phyloP scores from a whole-genome alignment of 2,797 vertebrate genomes.

The Clarias pachynema region DNA sequence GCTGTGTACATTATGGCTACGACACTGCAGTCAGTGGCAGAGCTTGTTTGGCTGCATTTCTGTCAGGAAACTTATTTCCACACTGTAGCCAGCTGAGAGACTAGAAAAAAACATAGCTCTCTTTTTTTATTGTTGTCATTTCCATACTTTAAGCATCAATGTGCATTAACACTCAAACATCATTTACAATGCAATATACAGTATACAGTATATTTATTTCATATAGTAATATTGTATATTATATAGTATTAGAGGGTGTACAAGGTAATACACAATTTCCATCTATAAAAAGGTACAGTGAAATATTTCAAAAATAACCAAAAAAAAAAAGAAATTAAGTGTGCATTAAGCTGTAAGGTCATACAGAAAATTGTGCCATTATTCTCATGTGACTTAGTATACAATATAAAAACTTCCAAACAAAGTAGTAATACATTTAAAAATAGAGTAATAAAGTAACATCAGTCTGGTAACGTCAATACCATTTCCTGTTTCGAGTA shows the following conservation, averaged over 20 bases:
- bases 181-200: conserved; percentile 68
- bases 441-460: conserved; percentile 79
- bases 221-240: conserved; percentile 23
- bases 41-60: conserved; percentile 74
- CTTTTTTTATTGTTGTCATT: conserved; percentile 53
- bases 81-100: conserved; percentile 55
- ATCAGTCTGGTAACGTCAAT: conserved; percentile 79
- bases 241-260: conserved; percentile 73
- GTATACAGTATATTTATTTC: conserved; percentile 68
- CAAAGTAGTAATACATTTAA: conserved; percentile 76
- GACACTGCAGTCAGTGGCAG: conserved; percentile 73
- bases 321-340: conserved; percentile 62
- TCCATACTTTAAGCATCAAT: conserved; percentile 63
- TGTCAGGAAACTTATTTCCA: conserved; percentile 65
- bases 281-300: conserved; percentile 74
- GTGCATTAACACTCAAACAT: conserved; percentile 73
- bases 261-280: conserved; percentile 77
- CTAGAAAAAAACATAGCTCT: conserved; percentile 62
- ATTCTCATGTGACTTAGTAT: conserved; percentile 76
- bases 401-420: conserved; percentile 79
- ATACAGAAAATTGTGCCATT: conserved; percentile 75
- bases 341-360: conserved; percentile 66
- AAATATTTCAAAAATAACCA: conserved; percentile 64
- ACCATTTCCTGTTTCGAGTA: conserved; percentile 68
- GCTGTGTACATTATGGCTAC: conserved; percentile 78